Base-by-base conservation (phyloP, 1,140 invertebrate genomes). In the Diploscapter pachys region DNA sequence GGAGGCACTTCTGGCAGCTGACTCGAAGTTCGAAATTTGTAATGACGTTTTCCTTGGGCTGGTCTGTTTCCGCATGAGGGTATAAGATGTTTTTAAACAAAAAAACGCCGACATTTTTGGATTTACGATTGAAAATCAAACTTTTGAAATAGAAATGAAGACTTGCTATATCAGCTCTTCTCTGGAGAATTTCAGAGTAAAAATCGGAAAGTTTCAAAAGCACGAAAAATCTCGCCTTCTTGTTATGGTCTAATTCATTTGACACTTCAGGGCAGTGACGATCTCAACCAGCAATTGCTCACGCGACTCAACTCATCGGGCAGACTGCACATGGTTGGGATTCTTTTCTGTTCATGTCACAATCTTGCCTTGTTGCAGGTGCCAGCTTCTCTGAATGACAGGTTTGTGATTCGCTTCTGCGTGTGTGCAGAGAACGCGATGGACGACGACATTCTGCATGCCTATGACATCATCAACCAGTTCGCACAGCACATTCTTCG, bases 251-350 rank as follows among this genome's bases (percentile, higher is more conserved):
- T 31, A 1, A 31, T 31, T 31, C 31, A 31, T 31, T 31, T 31
- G 31, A 31, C 31, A 9, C 62, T 74, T 71, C 50, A 92, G 86
- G 94, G 94, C 51, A 89, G 90, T 6, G 93, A 98, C 83, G 91
- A 92, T 80, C 83, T 96, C 11, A 99, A 98, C 86, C 93, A 98
- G 86, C 95, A 94, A 84, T 88, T 99, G 3, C 87, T 99, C 68
- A 93, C 93, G 67, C 90, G 90, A 65, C 95, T 99, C 76, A 99
- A 99, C 83, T 94, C 93, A 68, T 96, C 94, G 4, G 95, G 95
- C 5, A 93, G 93, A 86, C 87, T 99, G 67, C 96, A 98, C 85
- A 98, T 98, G 95, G 31, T 31, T 31, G 31, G 98, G 95, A 93
- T 98, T 3, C 95, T 59, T 59, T 59, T 59, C 13, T 59, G 11